Base-by-base conservation (phyloP, 1,140 invertebrate genomes). In the Sinonovacula constricta region DNA sequence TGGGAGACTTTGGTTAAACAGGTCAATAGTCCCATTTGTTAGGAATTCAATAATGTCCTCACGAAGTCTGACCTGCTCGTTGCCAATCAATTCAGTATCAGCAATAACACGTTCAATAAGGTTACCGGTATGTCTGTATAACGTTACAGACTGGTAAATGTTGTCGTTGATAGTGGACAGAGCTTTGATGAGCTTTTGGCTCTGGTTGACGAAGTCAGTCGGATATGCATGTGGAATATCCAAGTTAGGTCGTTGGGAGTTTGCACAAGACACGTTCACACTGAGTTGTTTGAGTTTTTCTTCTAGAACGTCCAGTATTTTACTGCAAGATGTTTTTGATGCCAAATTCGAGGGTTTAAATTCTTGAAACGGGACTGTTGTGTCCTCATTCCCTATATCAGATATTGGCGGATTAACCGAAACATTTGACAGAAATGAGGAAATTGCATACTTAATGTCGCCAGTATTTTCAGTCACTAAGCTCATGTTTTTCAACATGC, bases 21-120 rank as follows among this genome's bases (percentile, higher is more conserved):
- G 53, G 34, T 78, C 57, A 36, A 70, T 54, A 5, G 75, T 78
- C n/a, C 65, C 57, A n/a, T 78, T 78, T 22, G 67, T 67, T 7
- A 69, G 51, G 36, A 57, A 69, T 14, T 31, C 45, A 10, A 69
- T 22, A 4, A 78, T 14, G 30, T 78, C 68, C 14, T 80, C 68
- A 33, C 78, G 53, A 49, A 80, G 60, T 14, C 36, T 53, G 28
- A 78, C 68, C 69, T 84, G 83, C 56, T 82, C 77, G 24, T 68
- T 39, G 2, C 75, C 71, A 45, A 85, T 65, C 10, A 51, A 5
- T 30, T 85, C 81, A 0, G 79, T 83, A 62, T 78, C 80, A n/a
- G 74, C 45, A 31, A 85, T 75, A 22, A 85, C 51, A 18, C 76
- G 67, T 65, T 85, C 81, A 14, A 85, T 62, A 56, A 85, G 80